phyloP scores from a whole-genome alignment of 2,113 vertebrate genomes.

The Vombatus ursinus region DNA sequence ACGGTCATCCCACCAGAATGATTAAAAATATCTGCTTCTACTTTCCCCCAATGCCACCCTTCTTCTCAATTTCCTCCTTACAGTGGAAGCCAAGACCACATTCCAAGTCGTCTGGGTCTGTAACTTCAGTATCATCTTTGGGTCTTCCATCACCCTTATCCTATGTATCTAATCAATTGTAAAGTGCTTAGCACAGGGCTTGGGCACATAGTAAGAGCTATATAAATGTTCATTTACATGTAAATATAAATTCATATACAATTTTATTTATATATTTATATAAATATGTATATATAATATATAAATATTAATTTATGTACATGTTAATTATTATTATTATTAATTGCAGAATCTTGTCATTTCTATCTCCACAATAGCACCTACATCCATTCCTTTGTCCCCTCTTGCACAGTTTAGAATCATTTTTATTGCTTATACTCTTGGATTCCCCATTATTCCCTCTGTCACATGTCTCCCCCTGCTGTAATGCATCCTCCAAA shows the following conservation, averaged over 20 bases:
- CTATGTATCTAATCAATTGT: not conserved
- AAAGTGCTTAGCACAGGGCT: not conserved
- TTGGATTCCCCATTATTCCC: not conserved
- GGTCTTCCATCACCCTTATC: not conserved
- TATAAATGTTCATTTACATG: not conserved
- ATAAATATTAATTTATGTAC: no score
- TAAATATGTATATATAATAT: no score
- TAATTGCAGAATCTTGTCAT: not conserved
- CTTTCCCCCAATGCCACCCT: not conserved
- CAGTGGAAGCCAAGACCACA: not conserved
- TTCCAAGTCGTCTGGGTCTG: not conserved
- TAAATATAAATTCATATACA: no score
- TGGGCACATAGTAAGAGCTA: not conserved
- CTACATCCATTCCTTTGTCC: not conserved
- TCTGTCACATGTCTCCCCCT: not conserved
- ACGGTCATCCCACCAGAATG: not conserved
- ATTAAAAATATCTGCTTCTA: not conserved
- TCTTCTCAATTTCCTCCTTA: not conserved
- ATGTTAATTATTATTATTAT: not conserved
- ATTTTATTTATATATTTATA: no score
- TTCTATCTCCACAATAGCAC: not conserved
- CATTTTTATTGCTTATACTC: not conserved
- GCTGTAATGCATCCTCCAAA: not conserved
- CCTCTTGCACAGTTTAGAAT: not conserved
- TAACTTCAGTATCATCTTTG: not conserved